These are phyloP conservation scores for Mus caroli DNA, from an alignment of 2,797 vertebrate genomes.

Conservation along the genomic window DNA sequence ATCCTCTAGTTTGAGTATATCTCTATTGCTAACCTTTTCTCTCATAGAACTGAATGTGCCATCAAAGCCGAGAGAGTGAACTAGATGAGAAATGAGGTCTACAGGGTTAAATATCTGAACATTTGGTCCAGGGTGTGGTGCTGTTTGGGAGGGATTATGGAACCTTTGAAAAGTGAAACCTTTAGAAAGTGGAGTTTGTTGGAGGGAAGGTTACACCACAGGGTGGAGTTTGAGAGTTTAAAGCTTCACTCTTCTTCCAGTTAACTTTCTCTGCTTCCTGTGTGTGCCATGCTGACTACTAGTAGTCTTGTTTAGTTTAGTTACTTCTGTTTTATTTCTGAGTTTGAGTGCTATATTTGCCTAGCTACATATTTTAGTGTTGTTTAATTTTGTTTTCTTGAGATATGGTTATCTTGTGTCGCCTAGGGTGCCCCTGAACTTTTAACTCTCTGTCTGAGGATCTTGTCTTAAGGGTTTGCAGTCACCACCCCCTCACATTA, in stretches of 20 bases:
- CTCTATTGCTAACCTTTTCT: not conserved
- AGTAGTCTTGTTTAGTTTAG: not conserved
- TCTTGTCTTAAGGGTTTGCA: not conserved
- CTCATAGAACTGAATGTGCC: not conserved
- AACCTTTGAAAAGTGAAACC: not conserved
- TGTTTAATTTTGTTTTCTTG: not conserved
- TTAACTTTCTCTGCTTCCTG: not conserved
- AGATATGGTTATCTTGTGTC: not conserved
- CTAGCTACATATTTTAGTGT: not conserved
- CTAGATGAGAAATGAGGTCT: too few species aligned
- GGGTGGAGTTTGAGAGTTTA: not conserved
- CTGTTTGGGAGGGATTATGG: not conserved
- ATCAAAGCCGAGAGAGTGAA: not conserved
- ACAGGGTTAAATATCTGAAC: not conserved
- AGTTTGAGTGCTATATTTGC: not conserved
- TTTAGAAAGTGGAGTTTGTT: not conserved
- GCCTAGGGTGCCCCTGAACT: not conserved
- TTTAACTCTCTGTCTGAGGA: not conserved
- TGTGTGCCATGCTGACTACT: not conserved
- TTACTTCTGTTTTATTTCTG: conserved; percentile 6
- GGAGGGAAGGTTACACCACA: not conserved
- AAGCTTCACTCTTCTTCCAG: not conserved
- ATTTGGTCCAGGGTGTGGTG: not conserved
- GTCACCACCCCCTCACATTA: not conserved
- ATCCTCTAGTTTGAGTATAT: not conserved